These are phyloP conservation scores for Tetropium fuscum DNA, from an alignment of 2,888 invertebrate species.

Conservation along the genomic window DNA sequence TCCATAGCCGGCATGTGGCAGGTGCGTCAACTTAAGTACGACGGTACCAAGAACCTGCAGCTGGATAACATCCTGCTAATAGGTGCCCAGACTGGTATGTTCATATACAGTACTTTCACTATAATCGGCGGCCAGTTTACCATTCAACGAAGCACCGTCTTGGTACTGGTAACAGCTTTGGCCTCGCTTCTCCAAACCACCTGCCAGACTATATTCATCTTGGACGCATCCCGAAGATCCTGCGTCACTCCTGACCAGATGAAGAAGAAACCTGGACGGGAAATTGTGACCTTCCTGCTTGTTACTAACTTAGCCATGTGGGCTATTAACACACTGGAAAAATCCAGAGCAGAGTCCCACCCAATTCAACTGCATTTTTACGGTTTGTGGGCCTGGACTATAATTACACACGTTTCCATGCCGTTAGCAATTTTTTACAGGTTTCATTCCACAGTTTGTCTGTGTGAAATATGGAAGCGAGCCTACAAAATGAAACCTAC, in stretches of 20 bases:
- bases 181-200: slow-evolving; percentile 84
- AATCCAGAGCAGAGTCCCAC: slow-evolving; percentile 85
- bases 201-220: slow-evolving; percentile 82
- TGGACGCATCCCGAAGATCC: slow-evolving; percentile 80
- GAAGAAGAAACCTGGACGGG: slow-evolving; percentile 83
- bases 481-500: slow-evolving; percentile 82
- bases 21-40: slow-evolving; percentile 81
- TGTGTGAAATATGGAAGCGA: slow-evolving; percentile 93
- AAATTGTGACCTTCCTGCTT: slow-evolving; percentile 86
- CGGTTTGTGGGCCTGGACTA: slow-evolving; percentile 92
- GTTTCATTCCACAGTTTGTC: slow-evolving; percentile 92
- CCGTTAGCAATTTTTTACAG: slow-evolving; percentile 91
- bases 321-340: slow-evolving; percentile 87
- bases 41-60: slow-evolving; percentile 64
- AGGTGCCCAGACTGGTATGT: slow-evolving; percentile 90
- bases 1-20: slow-evolving; percentile 91
- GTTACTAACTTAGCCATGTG: slow-evolving; percentile 87
- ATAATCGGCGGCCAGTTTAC: slow-evolving; percentile 83
- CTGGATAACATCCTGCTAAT: slow-evolving; percentile 86
- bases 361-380: slow-evolving; percentile 86
- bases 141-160: slow-evolving; percentile 62
- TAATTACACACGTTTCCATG: slow-evolving; percentile 90
- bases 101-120: slow-evolving; percentile 89
- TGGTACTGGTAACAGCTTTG: slow-evolving; percentile 77
- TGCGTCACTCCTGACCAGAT: slow-evolving; percentile 79